These are phyloP conservation scores for Acanthisitta chloris DNA, from an alignment of 2,113 vertebrate species.

Conservation along the genomic window DNA sequence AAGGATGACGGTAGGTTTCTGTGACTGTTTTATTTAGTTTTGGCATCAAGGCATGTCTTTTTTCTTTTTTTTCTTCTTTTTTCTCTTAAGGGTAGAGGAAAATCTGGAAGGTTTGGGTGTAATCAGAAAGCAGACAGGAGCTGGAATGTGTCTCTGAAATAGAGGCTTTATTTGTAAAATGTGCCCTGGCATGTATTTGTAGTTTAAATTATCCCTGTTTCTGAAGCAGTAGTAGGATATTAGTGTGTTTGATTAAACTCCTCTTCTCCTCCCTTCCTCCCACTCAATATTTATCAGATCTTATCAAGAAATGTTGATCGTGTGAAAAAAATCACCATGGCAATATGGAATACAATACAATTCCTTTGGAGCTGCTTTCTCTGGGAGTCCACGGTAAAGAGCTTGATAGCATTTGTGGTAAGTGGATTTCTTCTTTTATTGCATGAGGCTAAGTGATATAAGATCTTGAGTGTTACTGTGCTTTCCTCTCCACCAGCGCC, in stretches of 20 bases:
- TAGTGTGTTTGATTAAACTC: slow-evolving; percentile 27
- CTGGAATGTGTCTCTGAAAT: neutral
- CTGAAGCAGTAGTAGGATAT: slow-evolving; percentile 39
- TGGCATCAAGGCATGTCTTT: neutral
- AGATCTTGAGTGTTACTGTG: neutral
- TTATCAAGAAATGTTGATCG: slow-evolving; percentile 93
- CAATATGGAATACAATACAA: slow-evolving; percentile 90
- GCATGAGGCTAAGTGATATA: neutral
- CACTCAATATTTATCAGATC: slow-evolving; percentile 77
- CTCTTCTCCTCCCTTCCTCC: slow-evolving; percentile 35
- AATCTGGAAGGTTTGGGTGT: slow-evolving; percentile 30
- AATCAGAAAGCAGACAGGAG: neutral
- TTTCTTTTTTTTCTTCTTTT: neutral
- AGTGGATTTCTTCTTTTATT: slow-evolving; percentile 66
- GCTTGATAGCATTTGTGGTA: slow-evolving; percentile 91
- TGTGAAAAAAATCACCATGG: slow-evolving; percentile 91
- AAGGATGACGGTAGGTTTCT: neutral
- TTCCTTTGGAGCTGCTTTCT: slow-evolving; percentile 98
- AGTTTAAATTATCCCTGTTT: slow-evolving; percentile 25
- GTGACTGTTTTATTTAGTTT: neutral
- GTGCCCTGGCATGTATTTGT: neutral
- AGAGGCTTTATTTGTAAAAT: slow-evolving; percentile 31
- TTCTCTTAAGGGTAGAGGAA: neutral
- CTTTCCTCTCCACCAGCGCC: rapidly evolving
- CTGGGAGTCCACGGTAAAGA: slow-evolving; percentile 91